phyloP scores from a whole-genome alignment of 92 coral and sea anemone genomes.

The Umimayanthus chanpuru region DNA sequence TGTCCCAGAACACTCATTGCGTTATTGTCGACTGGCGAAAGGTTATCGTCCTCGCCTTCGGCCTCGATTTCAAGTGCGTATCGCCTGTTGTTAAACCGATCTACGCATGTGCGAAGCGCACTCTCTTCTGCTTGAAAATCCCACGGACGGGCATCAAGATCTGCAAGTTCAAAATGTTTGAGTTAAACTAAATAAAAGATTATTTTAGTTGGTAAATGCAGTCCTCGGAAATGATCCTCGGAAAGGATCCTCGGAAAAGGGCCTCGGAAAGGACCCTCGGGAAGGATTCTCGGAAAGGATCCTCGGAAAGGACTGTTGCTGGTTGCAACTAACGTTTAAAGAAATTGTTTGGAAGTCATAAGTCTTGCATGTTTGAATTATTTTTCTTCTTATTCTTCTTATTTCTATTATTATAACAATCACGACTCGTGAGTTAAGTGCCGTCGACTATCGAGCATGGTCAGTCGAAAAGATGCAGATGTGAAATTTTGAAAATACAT shows the following conservation, averaged over 20 bases:
- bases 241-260: too few species aligned
- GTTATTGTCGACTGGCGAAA: constrained; percentile 78
- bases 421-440: too few species aligned
- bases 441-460: too few species aligned
- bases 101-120: constrained; percentile 88
- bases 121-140: constrained; percentile 99
- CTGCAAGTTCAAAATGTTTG: constrained; percentile 29
- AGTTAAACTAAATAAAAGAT: too few species aligned
- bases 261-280: too few species aligned
- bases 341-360: too few species aligned
- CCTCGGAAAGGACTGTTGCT: neutral
- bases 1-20: constrained; percentile 86
- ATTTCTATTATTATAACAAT: neutral
- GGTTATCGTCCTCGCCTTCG: constrained; percentile 66
- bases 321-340: neutral
- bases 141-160: constrained; percentile 98
- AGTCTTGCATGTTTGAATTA: neutral
- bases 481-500: too few species aligned
- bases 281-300: too few species aligned
- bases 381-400: neutral
- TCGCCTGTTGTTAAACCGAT: constrained; percentile 89
- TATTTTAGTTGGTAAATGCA: neutral
- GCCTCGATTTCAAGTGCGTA: constrained; percentile 71
- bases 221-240: too few species aligned
- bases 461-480: too few species aligned